phyloP scores from a whole-genome alignment of 2,113 vertebrate species.

The Psammodynastes pulverulentus region DNA sequence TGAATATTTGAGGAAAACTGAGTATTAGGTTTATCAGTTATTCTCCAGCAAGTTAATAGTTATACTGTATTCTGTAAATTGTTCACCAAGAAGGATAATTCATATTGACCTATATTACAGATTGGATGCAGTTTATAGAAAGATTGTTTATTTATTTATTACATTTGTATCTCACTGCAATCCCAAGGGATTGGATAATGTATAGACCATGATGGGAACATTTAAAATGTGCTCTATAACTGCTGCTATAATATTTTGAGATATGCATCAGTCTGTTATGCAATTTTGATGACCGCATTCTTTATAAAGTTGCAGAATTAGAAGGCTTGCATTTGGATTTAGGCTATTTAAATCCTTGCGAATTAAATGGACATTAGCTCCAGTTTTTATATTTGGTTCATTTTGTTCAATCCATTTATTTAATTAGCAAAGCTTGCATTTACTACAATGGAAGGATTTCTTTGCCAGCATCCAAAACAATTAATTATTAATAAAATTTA shows the following conservation, averaged over 20 bases:
- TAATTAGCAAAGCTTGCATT: slow-evolving; percentile 8
- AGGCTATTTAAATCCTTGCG: background rate
- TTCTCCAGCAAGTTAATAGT: background rate
- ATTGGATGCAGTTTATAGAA: background rate
- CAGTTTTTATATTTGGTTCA: background rate
- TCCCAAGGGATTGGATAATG: background rate
- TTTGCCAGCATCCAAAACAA: background rate
- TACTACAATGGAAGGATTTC: background rate
- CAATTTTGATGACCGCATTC: background rate
- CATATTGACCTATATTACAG: background rate
- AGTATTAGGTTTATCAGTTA: background rate
- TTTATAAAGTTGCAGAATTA: slow-evolving; percentile 5
- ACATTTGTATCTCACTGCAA: background rate
- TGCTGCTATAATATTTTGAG: background rate
- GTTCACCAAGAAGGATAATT: background rate
- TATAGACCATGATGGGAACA: background rate
- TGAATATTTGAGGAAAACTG: background rate
- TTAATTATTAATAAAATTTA: background rate
- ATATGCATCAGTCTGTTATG: background rate
- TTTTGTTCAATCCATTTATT: background rate
- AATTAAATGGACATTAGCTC: slow-evolving; percentile 1
- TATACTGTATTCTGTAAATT: background rate
- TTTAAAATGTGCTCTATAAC: background rate
- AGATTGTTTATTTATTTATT: background rate
- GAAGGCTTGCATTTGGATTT: background rate